Evolutionary conservation across 2,888 invertebrate genomes (phyloP).

Genomic region (Dione juno): DNA sequence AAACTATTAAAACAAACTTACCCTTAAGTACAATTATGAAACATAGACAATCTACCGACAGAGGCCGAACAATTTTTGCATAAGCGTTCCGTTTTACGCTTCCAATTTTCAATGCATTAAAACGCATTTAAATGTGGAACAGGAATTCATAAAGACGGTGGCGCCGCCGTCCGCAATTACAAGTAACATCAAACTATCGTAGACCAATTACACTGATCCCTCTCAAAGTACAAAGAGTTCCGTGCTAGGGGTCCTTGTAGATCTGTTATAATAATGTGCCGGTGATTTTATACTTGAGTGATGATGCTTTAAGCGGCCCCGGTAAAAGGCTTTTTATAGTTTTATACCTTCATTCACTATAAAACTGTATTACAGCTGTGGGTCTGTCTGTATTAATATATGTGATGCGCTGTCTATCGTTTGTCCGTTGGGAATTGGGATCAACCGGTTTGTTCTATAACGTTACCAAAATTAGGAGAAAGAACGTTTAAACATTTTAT

Average conservation of each 20-base stretch:
- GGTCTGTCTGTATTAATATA: constrained; percentile 50
- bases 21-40: constrained; percentile 45
- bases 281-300: constrained; percentile 58
- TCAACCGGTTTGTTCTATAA: constrained; percentile 36
- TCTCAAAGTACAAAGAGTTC: constrained; percentile 47
- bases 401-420: constrained; percentile 44
- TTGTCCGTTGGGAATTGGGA: constrained; percentile 41
- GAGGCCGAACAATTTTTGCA: constrained; percentile 44
- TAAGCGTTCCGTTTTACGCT: constrained; percentile 46
- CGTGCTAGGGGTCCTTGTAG: constrained; percentile 45
- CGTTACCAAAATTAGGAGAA: constrained; percentile 31
- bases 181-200: constrained; percentile 53
- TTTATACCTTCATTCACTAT: constrained; percentile 55
- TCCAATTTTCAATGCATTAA: constrained; percentile 51
- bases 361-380: constrained; percentile 43
- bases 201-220: constrained; percentile 47
- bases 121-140: constrained; percentile 56
- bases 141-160: constrained; percentile 53
- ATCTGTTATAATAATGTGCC: constrained; percentile 51
- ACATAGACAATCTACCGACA: constrained; percentile 46
- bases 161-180: constrained; percentile 52
- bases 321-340: constrained; percentile 59
- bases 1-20: constrained; percentile 48
- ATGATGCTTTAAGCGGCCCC: constrained; percentile 52
- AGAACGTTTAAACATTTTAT: constrained; percentile 18